Percentiles rank a stretch among this genome's conserved stretches.
Conservation (phyloP, 1,140 invertebrate genomes). For the Meteorus sp. region DNA sequence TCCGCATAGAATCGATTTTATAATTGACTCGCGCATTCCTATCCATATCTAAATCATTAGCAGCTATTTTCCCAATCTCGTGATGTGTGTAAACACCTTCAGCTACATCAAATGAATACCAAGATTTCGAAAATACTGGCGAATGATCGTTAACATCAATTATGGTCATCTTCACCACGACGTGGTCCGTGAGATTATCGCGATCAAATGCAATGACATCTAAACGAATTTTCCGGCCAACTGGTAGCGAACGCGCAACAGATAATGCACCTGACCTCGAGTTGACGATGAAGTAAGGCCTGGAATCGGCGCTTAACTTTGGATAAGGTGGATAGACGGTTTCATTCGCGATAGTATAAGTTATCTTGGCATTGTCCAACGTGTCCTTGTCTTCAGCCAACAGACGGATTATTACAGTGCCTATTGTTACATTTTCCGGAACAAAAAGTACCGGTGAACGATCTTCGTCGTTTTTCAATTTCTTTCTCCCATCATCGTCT, state of each 20-base stretch:
- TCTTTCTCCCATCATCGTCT: slow-evolving; percentile 35
- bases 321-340: slow-evolving; percentile 31
- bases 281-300: slow-evolving; percentile 74
- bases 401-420: slow-evolving; percentile 75
- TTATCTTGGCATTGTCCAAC: slow-evolving; percentile 72
- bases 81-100: slow-evolving; percentile 75
- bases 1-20: slow-evolving; percentile 57
- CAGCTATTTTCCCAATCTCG: slow-evolving; percentile 67
- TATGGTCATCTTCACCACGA: slow-evolving; percentile 70
- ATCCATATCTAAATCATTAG: slow-evolving; percentile 75
- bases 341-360: slow-evolving; percentile 68
- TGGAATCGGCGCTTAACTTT: slow-evolving; percentile 55
- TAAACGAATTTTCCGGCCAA: slow-evolving; percentile 77
- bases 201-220: slow-evolving; percentile 78
- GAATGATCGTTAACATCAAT: slow-evolving; percentile 86
- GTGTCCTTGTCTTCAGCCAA: slow-evolving; percentile 82
- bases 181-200: slow-evolving; percentile 70
- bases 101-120: slow-evolving; percentile 80
- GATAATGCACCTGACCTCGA: slow-evolving; percentile 73
- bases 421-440: slow-evolving; percentile 76
- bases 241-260: slow-evolving; percentile 72
- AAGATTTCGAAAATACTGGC: slow-evolving; percentile 77
- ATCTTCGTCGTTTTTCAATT: slow-evolving; percentile 40
- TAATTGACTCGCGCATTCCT: slow-evolving; percentile 78
- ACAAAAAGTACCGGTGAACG: slow-evolving; percentile 66